Conservation (phyloP, 2,888 invertebrate genomes). For the Heliconius sara region DNA sequence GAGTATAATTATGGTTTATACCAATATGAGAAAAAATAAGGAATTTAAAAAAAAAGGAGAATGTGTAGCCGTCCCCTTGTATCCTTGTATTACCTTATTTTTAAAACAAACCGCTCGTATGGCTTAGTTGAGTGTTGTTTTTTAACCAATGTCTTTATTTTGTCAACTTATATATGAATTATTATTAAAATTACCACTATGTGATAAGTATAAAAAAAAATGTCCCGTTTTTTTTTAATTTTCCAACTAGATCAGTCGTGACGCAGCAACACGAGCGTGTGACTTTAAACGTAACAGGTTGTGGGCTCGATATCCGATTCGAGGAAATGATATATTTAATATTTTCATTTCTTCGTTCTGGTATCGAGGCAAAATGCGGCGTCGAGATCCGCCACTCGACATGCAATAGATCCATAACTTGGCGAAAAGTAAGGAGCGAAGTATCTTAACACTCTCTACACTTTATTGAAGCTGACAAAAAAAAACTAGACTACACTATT, state of each 20-base stretch:
- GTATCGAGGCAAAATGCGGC: too few relatives aligned
- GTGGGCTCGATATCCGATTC: too few relatives aligned
- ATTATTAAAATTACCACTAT: not conserved
- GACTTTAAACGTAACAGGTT: too few relatives aligned
- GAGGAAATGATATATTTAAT: too few relatives aligned
- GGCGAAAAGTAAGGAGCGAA: too few relatives aligned
- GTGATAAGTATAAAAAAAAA: not conserved
- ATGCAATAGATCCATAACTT: too few relatives aligned
- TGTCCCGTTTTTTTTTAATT: not conserved
- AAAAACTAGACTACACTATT: not conserved
- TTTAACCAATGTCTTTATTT: not conserved
- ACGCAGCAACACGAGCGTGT: too few relatives aligned
- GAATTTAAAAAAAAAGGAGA: not conserved
- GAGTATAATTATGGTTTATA: not conserved
- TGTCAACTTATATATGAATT: not conserved
- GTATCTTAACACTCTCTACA: too few relatives aligned
- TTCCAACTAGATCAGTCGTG: too few relatives aligned
- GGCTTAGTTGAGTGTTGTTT: not conserved
- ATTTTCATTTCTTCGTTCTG: too few relatives aligned
- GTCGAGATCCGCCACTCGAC: too few relatives aligned
- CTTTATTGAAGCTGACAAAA: too few relatives aligned
- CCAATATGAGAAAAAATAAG: not conserved
- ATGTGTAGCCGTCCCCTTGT: constrained; percentile 6
- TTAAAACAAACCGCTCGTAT: not conserved
- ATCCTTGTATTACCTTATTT: not conserved